Base-by-base conservation (phyloP, 2,888 invertebrate genomes). In the Stictocephala bisonia region DNA sequence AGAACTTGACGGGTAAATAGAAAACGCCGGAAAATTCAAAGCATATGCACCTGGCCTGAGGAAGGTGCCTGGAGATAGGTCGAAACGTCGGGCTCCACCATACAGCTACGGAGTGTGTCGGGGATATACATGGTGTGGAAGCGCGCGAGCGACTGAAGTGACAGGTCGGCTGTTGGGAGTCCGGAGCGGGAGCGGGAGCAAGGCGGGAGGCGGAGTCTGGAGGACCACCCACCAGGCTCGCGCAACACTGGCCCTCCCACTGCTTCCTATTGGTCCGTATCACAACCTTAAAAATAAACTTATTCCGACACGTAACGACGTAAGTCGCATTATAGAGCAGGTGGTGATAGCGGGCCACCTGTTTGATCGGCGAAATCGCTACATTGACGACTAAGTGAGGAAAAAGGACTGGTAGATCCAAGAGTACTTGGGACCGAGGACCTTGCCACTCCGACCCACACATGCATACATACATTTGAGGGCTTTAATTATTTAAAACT, bases 11-110 rank as follows among this genome's bases (percentile, higher is more conserved):
- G 35, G 64, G 53, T 51, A 53, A 50, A 73, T 71, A 44, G 22
- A 71, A 74, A 74, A 78, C 58, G 69, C 20, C 29, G 72, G 60
- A 64, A 76, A 69, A 71, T 74, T 73, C 73, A 76, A 74, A 77
- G 74, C 73, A 69, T 24, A 41, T 58, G 88, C 90, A 94, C 94
- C 94, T 95, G 94, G 91, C 94, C 94, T 88, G 94, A 93, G 88
- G 94, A 94, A 89, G 94, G 94, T 88, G 94, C 93, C 90, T 94
- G 94, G 85, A 94, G 91, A 89, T 94, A 95, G 86, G 94, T 93
- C 86, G 94, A 93, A 87, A 94, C 94, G 93, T 94, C 94, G 87
- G 91, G 91, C 91, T 94, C 94, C 91, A 94, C 94, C 94, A 94
- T 94, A 90, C 94, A 94, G 93, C 93, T 93, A 89, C 94, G 91